These are phyloP conservation scores for Falcunculus frontatus DNA, from an alignment of 2,113 vertebrate genomes.

Conservation along the genomic window DNA sequence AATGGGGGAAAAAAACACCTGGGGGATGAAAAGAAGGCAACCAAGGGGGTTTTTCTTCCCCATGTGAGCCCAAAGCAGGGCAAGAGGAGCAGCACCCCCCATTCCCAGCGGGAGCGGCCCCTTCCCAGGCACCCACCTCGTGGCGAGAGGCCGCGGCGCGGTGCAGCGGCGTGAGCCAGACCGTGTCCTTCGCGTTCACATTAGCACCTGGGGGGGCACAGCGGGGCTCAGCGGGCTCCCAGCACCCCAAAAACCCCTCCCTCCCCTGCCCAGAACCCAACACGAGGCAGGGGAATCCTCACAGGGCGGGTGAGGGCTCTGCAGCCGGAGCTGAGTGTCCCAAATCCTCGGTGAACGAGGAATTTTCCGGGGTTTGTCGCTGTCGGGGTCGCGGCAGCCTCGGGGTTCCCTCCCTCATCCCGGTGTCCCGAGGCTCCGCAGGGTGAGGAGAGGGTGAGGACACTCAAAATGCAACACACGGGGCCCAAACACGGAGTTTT, in stretches of 20 bases:
- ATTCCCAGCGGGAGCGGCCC: not conserved
- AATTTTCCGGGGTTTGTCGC: not conserved
- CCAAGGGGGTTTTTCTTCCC: not conserved
- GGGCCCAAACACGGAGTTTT: not conserved
- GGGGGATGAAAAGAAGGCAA: not conserved
- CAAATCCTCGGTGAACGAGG: not conserved
- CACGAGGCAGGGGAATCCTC: not conserved
- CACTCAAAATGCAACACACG: not conserved
- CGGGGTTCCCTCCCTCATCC: not conserved
- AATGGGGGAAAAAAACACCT: too few relatives aligned
- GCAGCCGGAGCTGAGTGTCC: not conserved
- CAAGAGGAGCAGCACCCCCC: not conserved
- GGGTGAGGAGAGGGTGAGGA: not conserved
- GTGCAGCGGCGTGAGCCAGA: not conserved
- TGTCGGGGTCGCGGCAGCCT: not conserved
- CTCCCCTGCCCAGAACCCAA: not conserved
- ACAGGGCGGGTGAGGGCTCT: not conserved
- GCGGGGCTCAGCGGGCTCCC: not conserved
- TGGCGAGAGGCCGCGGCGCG: not conserved
- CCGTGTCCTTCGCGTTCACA: not conserved
- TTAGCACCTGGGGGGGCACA: not conserved
- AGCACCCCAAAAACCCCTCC: fast-evolving
- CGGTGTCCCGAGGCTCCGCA: fast-evolving
- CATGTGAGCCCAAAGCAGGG: not conserved
- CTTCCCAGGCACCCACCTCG: not conserved